These are phyloP conservation scores for Masticophis lateralis DNA, from an alignment of 2,797 vertebrate species.

Conservation along the genomic window DNA sequence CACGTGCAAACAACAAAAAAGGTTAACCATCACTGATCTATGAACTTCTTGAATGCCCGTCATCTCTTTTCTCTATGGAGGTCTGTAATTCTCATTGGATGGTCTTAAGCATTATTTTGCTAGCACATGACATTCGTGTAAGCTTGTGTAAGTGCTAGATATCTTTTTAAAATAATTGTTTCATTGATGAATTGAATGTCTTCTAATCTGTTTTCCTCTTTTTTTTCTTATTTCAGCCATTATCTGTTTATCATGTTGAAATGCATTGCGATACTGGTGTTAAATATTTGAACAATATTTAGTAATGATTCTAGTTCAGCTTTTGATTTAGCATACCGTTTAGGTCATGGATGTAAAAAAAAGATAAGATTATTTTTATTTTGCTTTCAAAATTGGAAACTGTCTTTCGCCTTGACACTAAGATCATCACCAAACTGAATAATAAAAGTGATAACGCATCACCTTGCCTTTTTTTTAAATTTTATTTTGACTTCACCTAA, in stretches of 20 bases:
- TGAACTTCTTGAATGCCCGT: not conserved
- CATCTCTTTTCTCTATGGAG: not conserved
- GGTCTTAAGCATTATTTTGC: not conserved
- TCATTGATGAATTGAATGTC: not conserved
- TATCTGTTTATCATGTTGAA: not conserved
- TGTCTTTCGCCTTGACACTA: not conserved
- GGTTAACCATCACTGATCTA: too few species aligned
- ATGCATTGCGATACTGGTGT: not conserved
- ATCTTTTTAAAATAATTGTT: not conserved
- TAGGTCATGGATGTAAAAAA: not conserved
- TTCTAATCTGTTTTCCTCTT: too few species aligned
- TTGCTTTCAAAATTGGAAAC: not conserved
- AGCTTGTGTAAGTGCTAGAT: not conserved
- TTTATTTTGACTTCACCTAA: not conserved
- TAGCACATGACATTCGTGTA: not conserved
- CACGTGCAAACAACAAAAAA: too few species aligned
- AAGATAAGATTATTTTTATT: not conserved
- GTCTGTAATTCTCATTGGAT: not conserved
- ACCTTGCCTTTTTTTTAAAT: not conserved
- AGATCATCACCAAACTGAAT: not conserved
- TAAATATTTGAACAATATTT: not conserved
- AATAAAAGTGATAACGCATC: not conserved
- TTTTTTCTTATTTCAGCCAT: not conserved
- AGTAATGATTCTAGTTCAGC: not conserved
- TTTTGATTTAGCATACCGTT: not conserved